A percentile compares a stretch with the other conserved stretches of the same genome.
Conservation (phyloP, 2,797 vertebrate genomes). For the Emydoidea blandingii region DNA sequence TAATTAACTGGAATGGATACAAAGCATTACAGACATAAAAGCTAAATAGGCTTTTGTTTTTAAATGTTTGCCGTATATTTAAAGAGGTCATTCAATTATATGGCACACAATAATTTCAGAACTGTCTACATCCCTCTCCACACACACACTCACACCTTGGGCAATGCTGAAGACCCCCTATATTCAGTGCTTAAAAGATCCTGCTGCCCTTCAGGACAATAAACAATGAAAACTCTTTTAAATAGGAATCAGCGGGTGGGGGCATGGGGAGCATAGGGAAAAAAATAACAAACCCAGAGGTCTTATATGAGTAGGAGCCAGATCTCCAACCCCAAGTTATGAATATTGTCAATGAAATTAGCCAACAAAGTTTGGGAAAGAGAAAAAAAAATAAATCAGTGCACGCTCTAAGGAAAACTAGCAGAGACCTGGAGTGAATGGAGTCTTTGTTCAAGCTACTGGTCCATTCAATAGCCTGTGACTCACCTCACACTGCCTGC, state of each 20-base stretch:
- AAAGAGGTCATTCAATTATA: slow-evolving; percentile 41
- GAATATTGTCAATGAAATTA: slow-evolving; percentile 81
- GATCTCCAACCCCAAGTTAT: slow-evolving; percentile 66
- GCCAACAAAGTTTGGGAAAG: slow-evolving; percentile 67
- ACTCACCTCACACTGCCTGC: neutral
- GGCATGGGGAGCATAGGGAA: neutral
- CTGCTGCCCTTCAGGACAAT: neutral
- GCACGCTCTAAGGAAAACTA: slow-evolving; percentile 56
- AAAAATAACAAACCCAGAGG: slow-evolving; percentile 30
- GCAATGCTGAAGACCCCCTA: neutral
- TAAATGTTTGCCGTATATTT: slow-evolving; percentile 51
- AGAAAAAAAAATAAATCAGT: slow-evolving; percentile 65
- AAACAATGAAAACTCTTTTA: neutral
- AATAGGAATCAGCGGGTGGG: neutral
- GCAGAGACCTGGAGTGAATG: slow-evolving; percentile 28
- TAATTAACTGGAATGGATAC: slow-evolving; percentile 72
- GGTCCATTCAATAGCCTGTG: slow-evolving; percentile 14
- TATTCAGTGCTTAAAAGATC: neutral
- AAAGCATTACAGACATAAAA: slow-evolving; percentile 50
- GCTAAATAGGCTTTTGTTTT: slow-evolving; percentile 68
- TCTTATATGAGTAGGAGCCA: slow-evolving; percentile 53
- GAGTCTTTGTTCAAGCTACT: slow-evolving; percentile 57
- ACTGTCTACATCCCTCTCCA: neutral
- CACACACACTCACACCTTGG: neutral
- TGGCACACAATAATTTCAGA: accelerated